Percentiles rank a stretch among this genome's conserved stretches.
These are phyloP conservation scores for Asbolus verrucosus DNA, from an alignment of 1,140 invertebrate species.

Conservation along the genomic window DNA sequence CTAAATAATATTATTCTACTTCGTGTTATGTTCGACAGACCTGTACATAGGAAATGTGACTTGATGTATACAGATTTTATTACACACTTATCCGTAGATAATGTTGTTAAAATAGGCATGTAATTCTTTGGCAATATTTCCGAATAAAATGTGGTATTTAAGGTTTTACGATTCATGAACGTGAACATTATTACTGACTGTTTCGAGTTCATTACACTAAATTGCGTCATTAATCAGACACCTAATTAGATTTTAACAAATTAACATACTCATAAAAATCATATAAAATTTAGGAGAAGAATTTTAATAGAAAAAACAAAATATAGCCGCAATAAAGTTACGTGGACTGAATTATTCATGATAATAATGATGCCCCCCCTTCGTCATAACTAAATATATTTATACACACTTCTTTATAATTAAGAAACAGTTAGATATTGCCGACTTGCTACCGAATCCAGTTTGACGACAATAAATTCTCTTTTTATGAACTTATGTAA, in stretches of 20 bases:
- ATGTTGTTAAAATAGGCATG: too few relatives aligned
- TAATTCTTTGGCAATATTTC: too few relatives aligned
- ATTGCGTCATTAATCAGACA: slow-evolving; percentile 39
- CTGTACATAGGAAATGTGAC: too few relatives aligned
- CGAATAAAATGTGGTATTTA: neutral
- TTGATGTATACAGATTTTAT: too few relatives aligned
- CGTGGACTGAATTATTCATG: slow-evolving; percentile 46
- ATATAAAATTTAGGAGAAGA: slow-evolving; percentile 44
- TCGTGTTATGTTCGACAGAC: too few relatives aligned
- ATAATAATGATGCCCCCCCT: slow-evolving; percentile 27
- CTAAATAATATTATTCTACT: too few relatives aligned
- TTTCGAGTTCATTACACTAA: slow-evolving; percentile 37
- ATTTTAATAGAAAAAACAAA: slow-evolving; percentile 53
- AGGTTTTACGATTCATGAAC: slow-evolving; percentile 5
- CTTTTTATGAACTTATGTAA: slow-evolving; percentile 62
- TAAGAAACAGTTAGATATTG: slow-evolving; percentile 58
- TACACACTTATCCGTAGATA: too few relatives aligned
- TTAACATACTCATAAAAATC: slow-evolving; percentile 49
- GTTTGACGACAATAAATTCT: slow-evolving; percentile 61
- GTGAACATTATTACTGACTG: slow-evolving; percentile 19
- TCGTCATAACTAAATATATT: slow-evolving; percentile 41
- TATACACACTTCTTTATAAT: slow-evolving; percentile 52
- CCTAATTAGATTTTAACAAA: slow-evolving; percentile 48
- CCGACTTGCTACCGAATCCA: slow-evolving; percentile 60
- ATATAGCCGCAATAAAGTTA: slow-evolving; percentile 50